Evolutionary conservation across 2,113 vertebrate genomes (phyloP), one percentile per base, ranked within the genome.

Genomic region (Spizaetus ornatus): DNA sequence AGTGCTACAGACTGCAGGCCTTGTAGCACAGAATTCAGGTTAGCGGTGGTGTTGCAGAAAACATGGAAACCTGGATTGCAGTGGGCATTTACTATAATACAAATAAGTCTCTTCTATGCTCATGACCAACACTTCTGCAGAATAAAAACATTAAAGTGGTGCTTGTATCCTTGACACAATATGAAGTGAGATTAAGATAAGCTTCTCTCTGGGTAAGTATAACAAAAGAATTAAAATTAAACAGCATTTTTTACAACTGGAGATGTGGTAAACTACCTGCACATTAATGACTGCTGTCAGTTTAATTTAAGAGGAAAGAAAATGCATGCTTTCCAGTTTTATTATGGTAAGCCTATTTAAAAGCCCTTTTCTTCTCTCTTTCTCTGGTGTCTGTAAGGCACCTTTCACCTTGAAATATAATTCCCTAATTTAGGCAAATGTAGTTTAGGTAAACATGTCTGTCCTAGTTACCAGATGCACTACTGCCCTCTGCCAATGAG

Each of bases 181-280:
- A 85, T 43, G 63, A 89, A 92, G 50, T 83, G 47, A 96, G 80
- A 94, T 93, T 78, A 85, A 80, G 12, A 65, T 83, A 91, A 95
- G 4, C 53, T 85, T 73, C 62, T 95, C 52, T 58, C 19, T 61
- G 32, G 34, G 53, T 52, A 23, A 84, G 8, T 78, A n/a, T 56
- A 86, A 86, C 38, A 92, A 74, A 7, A 90, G 40, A 93, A 95
- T 71, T 87, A 82, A 86, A 95, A 95, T 82, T 82, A 94, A 96
- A 73, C 22, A 95, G 7, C 21, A 66, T 40, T 91, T 89, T 62
- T 67, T 92, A 78, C 16, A 79, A 52, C 21, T 71, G 16, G 32
- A 77, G n/a, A 34, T 82, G 43, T 25, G 82, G 34, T 76, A 74
- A 90, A 4, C 23, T 85, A 80, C 20, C 15, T 29, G 50, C 50